These are phyloP conservation scores for Calameuta filiformis DNA, from an alignment of 2,888 invertebrate species.

Conservation along the genomic window DNA sequence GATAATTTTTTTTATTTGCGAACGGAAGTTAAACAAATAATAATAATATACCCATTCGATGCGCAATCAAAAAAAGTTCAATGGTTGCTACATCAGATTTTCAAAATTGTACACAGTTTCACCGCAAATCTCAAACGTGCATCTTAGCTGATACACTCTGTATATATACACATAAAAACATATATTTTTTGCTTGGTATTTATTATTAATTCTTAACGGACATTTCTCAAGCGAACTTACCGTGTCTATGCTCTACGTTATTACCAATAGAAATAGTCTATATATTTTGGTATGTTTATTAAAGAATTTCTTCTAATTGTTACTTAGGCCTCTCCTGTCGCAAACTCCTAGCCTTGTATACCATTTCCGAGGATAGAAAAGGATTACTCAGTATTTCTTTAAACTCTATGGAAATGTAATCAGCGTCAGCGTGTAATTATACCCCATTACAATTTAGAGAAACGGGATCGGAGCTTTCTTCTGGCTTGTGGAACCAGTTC, in stretches of 20 bases:
- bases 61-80: no score
- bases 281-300: slow-evolving; percentile 20
- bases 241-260: slow-evolving; percentile 10
- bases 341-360: background rate
- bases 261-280: slow-evolving; percentile 7
- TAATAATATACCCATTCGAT: no score
- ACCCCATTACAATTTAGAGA: background rate
- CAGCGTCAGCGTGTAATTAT: background rate
- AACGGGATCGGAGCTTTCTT: background rate
- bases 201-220: background rate
- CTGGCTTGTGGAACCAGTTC: background rate
- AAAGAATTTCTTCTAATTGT: slow-evolving; percentile 10
- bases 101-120: no score
- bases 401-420: background rate
- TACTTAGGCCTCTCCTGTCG: background rate
- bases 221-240: slow-evolving; percentile 8
- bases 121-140: no score
- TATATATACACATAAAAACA: background rate
- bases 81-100: no score
- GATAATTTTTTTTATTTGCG: no score
- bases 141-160: no score
- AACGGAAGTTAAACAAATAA: no score
- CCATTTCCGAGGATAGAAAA: background rate
- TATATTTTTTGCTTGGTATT: background rate
- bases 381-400: background rate